These are phyloP conservation scores for Parauchenoglanis ngamensis DNA, from an alignment of 2,797 vertebrate genomes.

Conservation along the genomic window DNA sequence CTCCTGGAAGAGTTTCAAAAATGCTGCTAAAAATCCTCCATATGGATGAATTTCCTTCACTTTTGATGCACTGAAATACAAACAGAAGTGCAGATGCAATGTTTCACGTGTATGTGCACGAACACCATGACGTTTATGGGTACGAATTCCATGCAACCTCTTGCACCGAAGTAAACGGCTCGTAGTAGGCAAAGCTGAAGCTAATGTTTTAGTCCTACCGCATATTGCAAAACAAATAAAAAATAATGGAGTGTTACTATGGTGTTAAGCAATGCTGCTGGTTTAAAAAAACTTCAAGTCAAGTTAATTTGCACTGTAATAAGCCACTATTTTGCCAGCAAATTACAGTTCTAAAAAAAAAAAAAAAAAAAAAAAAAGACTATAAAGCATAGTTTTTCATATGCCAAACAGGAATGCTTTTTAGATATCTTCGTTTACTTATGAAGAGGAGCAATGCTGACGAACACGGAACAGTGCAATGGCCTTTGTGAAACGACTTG, in stretches of 20 bases:
- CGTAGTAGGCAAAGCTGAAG: not conserved
- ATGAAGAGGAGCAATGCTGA: constrained; percentile 62
- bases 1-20: not conserved
- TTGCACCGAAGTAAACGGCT: constrained; percentile 37
- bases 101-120: constrained; percentile 35
- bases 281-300: not conserved
- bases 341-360: not conserved
- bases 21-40: not conserved
- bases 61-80: not conserved
- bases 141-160: constrained; percentile 37
- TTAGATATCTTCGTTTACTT: not conserved
- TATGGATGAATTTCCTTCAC: not conserved
- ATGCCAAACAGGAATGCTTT: constrained; percentile 9
- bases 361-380: too few species aligned
- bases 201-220: not conserved
- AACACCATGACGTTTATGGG: constrained; percentile 29
- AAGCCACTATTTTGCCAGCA: not conserved
- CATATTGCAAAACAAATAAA: not conserved
- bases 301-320: not conserved
- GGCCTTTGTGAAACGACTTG: constrained; percentile 72
- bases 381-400: too few species aligned
- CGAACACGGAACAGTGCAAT: constrained; percentile 70
- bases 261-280: not conserved
- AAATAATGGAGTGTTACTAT: not conserved
- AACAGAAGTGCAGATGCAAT: constrained; percentile 28